phyloP scores from a whole-genome alignment of 2,113 vertebrate species.

The Ictidomys tridecemlineatus region DNA sequence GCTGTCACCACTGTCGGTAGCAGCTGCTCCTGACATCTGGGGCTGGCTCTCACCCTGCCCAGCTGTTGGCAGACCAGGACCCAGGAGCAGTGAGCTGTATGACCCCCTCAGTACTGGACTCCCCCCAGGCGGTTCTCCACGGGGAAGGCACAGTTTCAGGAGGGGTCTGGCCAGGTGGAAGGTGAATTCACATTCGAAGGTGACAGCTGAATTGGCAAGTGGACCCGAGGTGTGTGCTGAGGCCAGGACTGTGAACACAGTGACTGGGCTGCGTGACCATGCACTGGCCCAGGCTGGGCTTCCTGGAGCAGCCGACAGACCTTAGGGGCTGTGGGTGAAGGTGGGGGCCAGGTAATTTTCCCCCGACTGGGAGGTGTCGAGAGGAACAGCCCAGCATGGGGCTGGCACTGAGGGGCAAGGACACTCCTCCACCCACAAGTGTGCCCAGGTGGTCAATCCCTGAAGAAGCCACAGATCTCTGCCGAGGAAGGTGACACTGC shows the following conservation, averaged over 20 bases:
- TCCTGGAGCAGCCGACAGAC: not conserved
- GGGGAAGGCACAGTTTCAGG: not conserved
- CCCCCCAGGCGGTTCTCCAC: not conserved
- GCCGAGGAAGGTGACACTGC: not conserved
- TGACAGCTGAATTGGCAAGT: not conserved
- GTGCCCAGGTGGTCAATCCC: not conserved
- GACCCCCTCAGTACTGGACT: not conserved
- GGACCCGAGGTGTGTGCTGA: no score
- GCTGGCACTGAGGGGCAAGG: not conserved
- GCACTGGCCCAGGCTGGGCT: fast-evolving
- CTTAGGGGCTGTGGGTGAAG: not conserved
- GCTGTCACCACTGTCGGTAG: fast-evolving
- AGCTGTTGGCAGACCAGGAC: not conserved
- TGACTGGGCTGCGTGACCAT: not conserved
- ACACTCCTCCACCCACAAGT: not conserved
- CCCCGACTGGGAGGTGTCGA: not conserved
- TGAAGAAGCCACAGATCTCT: not conserved
- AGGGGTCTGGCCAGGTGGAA: not conserved
- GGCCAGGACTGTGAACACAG: not conserved
- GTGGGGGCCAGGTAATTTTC: not conserved
- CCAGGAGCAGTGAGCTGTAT: not conserved
- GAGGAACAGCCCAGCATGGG: not conserved
- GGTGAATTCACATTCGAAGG: not conserved
- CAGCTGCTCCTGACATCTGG: not conserved
- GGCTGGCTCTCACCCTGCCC: not conserved